These are phyloP conservation scores for Mustela erminea DNA, from an alignment of 2,797 vertebrate genomes.

Conservation along the genomic window DNA sequence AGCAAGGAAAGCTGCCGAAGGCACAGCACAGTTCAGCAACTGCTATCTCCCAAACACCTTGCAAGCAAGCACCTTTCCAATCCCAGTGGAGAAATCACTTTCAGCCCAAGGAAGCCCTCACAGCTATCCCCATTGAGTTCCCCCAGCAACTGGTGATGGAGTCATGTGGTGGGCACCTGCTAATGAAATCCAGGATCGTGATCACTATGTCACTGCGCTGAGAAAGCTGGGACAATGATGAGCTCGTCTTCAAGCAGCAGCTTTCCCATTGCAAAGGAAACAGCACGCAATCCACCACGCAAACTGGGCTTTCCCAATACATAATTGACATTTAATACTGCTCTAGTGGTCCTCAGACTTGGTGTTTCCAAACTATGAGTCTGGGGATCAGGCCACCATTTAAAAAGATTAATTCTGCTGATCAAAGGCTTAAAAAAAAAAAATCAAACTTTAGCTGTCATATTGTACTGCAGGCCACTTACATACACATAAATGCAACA, in stretches of 20 bases:
- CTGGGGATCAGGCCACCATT: background rate
- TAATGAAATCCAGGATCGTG: background rate
- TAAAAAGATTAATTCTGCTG: conserved; percentile 19
- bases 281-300: background rate
- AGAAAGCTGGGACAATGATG: background rate
- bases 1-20: background rate
- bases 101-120: background rate
- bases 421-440: conserved; percentile 3
- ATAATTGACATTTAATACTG: background rate
- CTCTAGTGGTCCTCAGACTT: background rate
- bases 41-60: background rate
- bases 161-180: background rate
- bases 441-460: background rate
- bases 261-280: background rate
- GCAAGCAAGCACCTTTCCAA: background rate
- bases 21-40: background rate
- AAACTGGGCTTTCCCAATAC: background rate
- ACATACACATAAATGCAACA: background rate
- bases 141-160: background rate
- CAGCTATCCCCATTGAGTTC: background rate
- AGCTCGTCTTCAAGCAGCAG: background rate
- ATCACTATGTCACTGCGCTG: background rate
- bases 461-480: accelerated
- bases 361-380: background rate
- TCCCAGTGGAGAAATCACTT: background rate